Percentiles rank a stretch among this genome's conserved stretches.
phyloP scores from a whole-genome alignment of 1,140 invertebrate species.

The Penaeus chinensis region DNA sequence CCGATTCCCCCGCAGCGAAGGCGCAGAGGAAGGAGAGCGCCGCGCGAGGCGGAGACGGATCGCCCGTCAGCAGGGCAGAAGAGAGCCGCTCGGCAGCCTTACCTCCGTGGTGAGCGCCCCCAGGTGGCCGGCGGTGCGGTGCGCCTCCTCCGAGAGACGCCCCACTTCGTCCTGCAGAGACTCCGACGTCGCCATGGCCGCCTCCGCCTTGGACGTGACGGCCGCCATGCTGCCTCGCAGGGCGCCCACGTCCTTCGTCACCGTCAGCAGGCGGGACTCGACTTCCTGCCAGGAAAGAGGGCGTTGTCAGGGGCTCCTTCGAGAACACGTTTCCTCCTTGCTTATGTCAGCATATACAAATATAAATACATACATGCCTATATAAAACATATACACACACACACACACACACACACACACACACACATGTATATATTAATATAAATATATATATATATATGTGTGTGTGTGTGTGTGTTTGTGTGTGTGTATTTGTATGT shows the following conservation, averaged over 20 bases:
- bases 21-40: too few species aligned
- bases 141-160: slow-evolving; percentile 1
- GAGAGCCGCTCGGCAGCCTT: background rate
- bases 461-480: too few species aligned
- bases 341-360: too few species aligned
- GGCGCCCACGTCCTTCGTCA: slow-evolving; percentile 42
- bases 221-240: slow-evolving; percentile 37
- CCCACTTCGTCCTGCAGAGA: slow-evolving; percentile 40
- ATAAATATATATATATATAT: too few species aligned
- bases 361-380: too few species aligned
- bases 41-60: background rate
- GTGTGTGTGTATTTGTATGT: too few species aligned
- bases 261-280: slow-evolving; percentile 40
- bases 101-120: slow-evolving; percentile 24
- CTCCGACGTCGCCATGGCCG: slow-evolving; percentile 30
- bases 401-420: too few species aligned
- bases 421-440: background rate
- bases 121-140: slow-evolving; percentile 21
- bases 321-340: too few species aligned
- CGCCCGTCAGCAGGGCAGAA: background rate
- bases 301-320: too few species aligned
- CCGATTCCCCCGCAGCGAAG: too few species aligned
- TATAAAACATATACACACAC: too few species aligned
- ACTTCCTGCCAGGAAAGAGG: slow-evolving; percentile 30
- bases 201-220: slow-evolving; percentile 48